Conservation (phyloP, 2,888 invertebrate genomes). For the Leucoptera coffeella region DNA sequence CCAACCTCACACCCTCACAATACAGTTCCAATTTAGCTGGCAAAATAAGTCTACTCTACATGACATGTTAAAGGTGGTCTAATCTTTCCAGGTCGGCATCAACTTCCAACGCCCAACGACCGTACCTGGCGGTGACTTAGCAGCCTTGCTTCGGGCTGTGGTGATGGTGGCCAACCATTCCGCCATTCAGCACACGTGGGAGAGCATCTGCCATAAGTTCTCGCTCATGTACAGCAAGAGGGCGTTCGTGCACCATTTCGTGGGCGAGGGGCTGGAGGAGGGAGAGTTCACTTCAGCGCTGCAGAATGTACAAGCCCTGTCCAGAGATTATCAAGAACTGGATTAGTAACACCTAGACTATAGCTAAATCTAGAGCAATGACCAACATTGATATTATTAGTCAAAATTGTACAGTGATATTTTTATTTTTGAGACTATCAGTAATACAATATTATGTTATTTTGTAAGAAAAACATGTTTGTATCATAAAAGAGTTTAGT, state of each 20-base stretch:
- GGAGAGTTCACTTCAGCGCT: conserved; percentile 57
- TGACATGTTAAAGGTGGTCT: no score
- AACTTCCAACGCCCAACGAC: conserved; percentile 72
- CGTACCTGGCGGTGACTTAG: conserved; percentile 70
- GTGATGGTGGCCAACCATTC: conserved; percentile 81
- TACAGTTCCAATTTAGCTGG: no score
- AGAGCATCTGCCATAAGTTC: conserved; percentile 70
- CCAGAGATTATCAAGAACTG: conserved; percentile 63
- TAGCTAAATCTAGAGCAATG: not conserved
- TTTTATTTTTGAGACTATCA: not conserved
- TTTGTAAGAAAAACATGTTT: not conserved
- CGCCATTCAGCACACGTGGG: conserved; percentile 76
- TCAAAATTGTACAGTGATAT: not conserved
- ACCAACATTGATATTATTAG: not conserved
- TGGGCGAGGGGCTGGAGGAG: conserved; percentile 69
- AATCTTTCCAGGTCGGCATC: conserved; percentile 53
- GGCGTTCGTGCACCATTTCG: conserved; percentile 85
- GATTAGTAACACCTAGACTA: conserved; percentile 16
- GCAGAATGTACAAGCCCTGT: conserved; percentile 56
- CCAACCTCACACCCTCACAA: no score
- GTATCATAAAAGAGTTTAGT: conserved; percentile 5
- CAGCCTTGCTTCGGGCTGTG: conserved; percentile 68
- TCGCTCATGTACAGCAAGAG: conserved; percentile 75
- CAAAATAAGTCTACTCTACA: no score
- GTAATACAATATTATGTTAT: not conserved